These are phyloP conservation scores for Lasioglossum vierecki DNA, from an alignment of 2,888 invertebrate genomes.

Conservation along the genomic window DNA sequence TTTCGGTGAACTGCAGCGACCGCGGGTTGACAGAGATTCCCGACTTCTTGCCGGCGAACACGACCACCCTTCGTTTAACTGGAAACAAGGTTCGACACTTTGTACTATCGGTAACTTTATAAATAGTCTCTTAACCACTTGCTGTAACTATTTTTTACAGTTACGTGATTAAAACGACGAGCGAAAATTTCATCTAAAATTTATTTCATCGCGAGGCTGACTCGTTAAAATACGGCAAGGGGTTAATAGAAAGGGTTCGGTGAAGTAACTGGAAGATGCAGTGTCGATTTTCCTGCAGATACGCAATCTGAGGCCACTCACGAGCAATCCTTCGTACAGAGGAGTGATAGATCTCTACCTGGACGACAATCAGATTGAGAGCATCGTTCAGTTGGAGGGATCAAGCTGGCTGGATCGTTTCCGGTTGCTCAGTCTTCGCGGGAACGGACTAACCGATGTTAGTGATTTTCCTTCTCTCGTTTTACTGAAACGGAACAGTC, in stretches of 20 bases:
- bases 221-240: no score
- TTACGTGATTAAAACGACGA: no score
- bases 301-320: slow-evolving; percentile 86
- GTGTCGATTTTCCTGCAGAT: slow-evolving; percentile 84
- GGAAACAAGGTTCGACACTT: slow-evolving; percentile 86
- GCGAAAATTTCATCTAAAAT: no score
- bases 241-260: background rate
- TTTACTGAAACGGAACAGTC: slow-evolving; percentile 36
- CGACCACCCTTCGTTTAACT: slow-evolving; percentile 88
- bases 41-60: slow-evolving; percentile 86
- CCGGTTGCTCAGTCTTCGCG: slow-evolving; percentile 90
- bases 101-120: background rate
- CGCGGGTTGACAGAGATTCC: slow-evolving; percentile 87
- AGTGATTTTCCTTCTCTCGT: slow-evolving; percentile 51
- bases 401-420: slow-evolving; percentile 92
- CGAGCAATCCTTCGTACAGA: slow-evolving; percentile 88
- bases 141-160: no score
- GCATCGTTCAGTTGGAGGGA: slow-evolving; percentile 89
- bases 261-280: background rate
- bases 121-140: background rate
- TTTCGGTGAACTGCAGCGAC: slow-evolving; percentile 88
- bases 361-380: slow-evolving; percentile 90
- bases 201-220: no score
- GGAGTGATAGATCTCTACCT: slow-evolving; percentile 90
- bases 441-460: slow-evolving; percentile 90